Percentiles rank a stretch among this genome's conserved stretches.
Evolutionary conservation across 2,113 vertebrate species (phyloP).

Genomic region (Gasterosteus nipponicus): DNA sequence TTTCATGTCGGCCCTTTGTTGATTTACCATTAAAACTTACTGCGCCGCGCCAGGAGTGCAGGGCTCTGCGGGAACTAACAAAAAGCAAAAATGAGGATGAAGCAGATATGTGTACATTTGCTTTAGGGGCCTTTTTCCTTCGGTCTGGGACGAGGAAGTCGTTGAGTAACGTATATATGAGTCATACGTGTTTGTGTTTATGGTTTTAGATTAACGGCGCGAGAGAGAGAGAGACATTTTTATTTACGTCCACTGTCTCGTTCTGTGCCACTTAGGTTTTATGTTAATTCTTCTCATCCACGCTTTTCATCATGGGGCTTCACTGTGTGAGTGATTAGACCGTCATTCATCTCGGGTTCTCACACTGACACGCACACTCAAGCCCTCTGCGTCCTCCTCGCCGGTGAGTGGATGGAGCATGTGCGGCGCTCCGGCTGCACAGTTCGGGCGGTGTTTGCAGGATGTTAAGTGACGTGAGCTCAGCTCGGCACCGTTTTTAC

Average conservation of each 20-base stretch:
- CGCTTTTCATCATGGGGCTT: slow-evolving; percentile 68
- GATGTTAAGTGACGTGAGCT: slow-evolving; percentile 68
- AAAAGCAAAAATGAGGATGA: slow-evolving; percentile 70
- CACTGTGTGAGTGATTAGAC: slow-evolving; percentile 73
- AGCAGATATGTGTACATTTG: slow-evolving; percentile 71
- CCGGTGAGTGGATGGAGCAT: slow-evolving; percentile 61
- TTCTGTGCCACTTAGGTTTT: slow-evolving; percentile 69
- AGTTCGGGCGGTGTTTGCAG: slow-evolving; percentile 62
- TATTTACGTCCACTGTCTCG: slow-evolving; percentile 71
- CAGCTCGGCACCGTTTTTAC: slow-evolving; percentile 24
- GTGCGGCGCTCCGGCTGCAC: slow-evolving; percentile 51
- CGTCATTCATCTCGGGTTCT: slow-evolving; percentile 62
- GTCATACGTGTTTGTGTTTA: slow-evolving; percentile 66
- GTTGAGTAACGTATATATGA: slow-evolving; percentile 47
- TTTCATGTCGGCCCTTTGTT: slow-evolving; percentile 84
- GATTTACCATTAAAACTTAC: slow-evolving; percentile 84
- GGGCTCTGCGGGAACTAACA: slow-evolving; percentile 65
- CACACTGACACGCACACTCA: slow-evolving; percentile 15
- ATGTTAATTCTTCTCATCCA: slow-evolving; percentile 75
- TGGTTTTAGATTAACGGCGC: slow-evolving; percentile 56
- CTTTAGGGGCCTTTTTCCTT: slow-evolving; percentile 63
- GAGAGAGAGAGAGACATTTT: slow-evolving; percentile 35
- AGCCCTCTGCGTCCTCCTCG: slow-evolving; percentile 13
- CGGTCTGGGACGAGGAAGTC: slow-evolving; percentile 48
- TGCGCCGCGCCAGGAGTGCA: slow-evolving; percentile 65